Evolutionary conservation across 2,797 vertebrate species (phyloP), one percentile per base, ranked within the genome.

Genomic region (Gambusia yucatana): DNA sequence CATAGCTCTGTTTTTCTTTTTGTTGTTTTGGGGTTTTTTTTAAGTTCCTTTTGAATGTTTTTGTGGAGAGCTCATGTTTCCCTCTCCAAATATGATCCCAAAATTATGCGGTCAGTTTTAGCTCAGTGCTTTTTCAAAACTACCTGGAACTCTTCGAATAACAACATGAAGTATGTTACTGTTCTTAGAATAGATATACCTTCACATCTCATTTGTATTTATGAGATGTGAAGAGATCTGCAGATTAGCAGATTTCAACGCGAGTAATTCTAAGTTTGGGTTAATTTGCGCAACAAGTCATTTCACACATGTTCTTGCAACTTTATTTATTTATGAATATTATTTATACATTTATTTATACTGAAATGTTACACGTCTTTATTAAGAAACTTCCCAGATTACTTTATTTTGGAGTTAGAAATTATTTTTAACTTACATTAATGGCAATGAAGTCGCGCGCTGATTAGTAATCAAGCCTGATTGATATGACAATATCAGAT

Each of bases 21-120:
- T 61, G 30, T 46, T 46, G 14, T 46, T 14, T 16, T 3, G 1
- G 36, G 2, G 1, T 36, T 9, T 44, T 4, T 30, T 30, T 30
- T 28, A 77, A 83, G 87, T 84, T 78, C 20, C 17, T 48, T 81
- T 74, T 83, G 72, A 72, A 81, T 78, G 78, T 79, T 77, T 83
- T 50, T 70, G 55, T 75, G 78, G 87, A 36, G 1, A 44, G 55
- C 57, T 72, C 48, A 41, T 48, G 75, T 48, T 81, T 52, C 33
- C 57, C 76, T 86, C 75, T 61, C 43, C 71, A 61, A 33, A 86
- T 83, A 77, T 81, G 44, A 65, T 65, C 36, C 33, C 4, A 39
- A 65, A 63, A 39, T 22, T 36, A 36, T 41, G 33, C 30, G 4
- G 6, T 17, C 59, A 61, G 59, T 33, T 61, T 59, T 30, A 50